Base-by-base conservation (phyloP, 2,888 invertebrate genomes). In the Pollenia angustigena region DNA sequence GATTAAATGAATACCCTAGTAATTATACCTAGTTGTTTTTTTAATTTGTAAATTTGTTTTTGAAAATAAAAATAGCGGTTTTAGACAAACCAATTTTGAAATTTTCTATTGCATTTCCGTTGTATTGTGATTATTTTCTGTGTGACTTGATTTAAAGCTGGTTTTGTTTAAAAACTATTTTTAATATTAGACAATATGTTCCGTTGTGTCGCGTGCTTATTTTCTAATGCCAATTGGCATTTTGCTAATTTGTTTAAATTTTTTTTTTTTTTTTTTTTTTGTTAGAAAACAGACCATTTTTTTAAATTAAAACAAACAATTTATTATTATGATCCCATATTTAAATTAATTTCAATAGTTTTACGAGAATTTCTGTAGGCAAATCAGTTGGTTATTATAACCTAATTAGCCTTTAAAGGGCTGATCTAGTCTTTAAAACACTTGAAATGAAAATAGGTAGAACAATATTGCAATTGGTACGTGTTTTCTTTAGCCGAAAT, bases 241-340 rank as follows among this genome's bases (percentile, higher is more conserved):
- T 23, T 23, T 32, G 32, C 32, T 54, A 69, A 46, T 16, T 52
- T 52, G 14, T 40, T 69, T 69, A 6, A 50, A 64, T 56, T 48
- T 1, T 58, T 58, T 72, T 42, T 56, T 72, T 56, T 60, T 74
- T 71, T 71, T 4, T 16, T 10, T 23, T 23, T 72, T 60, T 48
- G 9, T 44, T 32, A 32, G 32, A 46, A 32, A n/a, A 46, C 58
- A 16, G 18, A 60, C 11, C 14, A 46, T n/a, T 44, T 18, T 54
- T 12, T 52, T 32, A 32, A 32, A 32, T 32, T 32, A 32, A 32
- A 3, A 2, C 32, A 32, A 32, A 32, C 32, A 32, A 32, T 32
- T 32, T 32, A 32, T 32, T 32, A 32, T 32, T 32, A 32, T 32
- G 2, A 32, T 32, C 32, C 32, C 2, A 32, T 4, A 1, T 6